phyloP scores from a whole-genome alignment of 2,888 invertebrate species.

The Nymphalis polychloros region DNA sequence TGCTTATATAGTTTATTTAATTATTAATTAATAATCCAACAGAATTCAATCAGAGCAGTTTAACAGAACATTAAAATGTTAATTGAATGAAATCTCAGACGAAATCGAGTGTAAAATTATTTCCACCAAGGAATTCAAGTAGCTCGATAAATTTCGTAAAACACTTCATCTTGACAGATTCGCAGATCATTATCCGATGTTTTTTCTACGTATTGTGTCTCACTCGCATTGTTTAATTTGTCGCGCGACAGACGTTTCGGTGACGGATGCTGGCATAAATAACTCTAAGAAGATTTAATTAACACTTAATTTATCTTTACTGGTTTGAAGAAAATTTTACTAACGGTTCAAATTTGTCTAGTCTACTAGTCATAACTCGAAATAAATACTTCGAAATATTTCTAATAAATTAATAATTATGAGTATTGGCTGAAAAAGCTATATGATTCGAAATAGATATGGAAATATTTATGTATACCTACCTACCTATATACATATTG shows the following conservation, averaged over 20 bases:
- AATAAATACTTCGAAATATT: no score
- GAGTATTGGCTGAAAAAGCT: no score
- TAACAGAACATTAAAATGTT: neutral
- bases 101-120: constrained; percentile 31
- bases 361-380: no score
- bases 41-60: no score
- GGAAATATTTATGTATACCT: neutral
- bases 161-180: constrained; percentile 69
- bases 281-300: constrained; percentile 58
- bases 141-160: constrained; percentile 63
- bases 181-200: constrained; percentile 68
- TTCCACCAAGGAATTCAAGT: constrained; percentile 49
- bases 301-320: constrained; percentile 35
- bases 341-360: neutral
- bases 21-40: no score
- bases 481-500: neutral
- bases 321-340: constrained; percentile 20
- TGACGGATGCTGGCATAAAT: constrained; percentile 73
- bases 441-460: no score
- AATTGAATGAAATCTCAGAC: neutral
- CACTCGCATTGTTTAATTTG: constrained; percentile 76
- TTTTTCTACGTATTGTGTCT: constrained; percentile 51
- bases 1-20: no score
- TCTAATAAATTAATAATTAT: no score
- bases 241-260: constrained; percentile 58